phyloP scores from a whole-genome alignment of 2,888 invertebrate species.

The Drosophila stalkeri region DNA sequence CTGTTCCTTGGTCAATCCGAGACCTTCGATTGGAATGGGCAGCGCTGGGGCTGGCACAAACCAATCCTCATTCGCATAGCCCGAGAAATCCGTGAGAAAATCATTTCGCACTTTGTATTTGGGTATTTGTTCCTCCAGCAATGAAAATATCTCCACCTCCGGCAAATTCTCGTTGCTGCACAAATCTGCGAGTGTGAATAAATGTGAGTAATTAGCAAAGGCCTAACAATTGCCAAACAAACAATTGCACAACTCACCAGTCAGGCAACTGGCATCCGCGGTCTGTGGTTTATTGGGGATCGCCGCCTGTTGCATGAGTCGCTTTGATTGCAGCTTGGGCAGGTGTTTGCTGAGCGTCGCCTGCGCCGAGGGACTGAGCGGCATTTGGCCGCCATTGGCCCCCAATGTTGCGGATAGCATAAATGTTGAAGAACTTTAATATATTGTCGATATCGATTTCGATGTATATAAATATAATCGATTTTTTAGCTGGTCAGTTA shows the following conservation, averaged over 20 bases:
- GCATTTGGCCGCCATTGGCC: conserved; percentile 81
- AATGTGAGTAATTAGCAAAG: conserved; percentile 10
- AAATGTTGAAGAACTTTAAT: conserved; percentile 54
- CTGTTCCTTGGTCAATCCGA: conserved; percentile 95
- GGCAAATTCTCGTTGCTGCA: conserved; percentile 96
- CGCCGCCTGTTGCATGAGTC: conserved; percentile 73
- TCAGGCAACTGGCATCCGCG: conserved; percentile 84
- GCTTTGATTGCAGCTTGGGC: conserved; percentile 83
- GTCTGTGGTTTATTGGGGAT: conserved; percentile 69
- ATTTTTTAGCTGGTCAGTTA: conserved; percentile 18
- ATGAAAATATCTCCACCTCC: conserved; percentile 97
- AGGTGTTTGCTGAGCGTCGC: conserved; percentile 85
- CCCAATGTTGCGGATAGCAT: conserved; percentile 81
- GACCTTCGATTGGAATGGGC: conserved; percentile 89
- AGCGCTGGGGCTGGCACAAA: conserved; percentile 95
- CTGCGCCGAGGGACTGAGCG: conserved; percentile 85
- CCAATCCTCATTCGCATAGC: conserved; percentile 91
- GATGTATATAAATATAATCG: neutral
- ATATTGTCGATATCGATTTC: neutral
- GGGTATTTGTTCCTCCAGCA: conserved; percentile 97
- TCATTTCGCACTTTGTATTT: conserved; percentile 97
- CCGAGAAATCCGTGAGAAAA: conserved; percentile 95
- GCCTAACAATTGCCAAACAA: conserved; percentile 6
- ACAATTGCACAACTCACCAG: conserved; percentile 71
- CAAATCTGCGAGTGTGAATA: conserved; percentile 88